phyloP scores from a whole-genome alignment of 2,888 invertebrate species.

The Carpatolechia fugitivella region DNA sequence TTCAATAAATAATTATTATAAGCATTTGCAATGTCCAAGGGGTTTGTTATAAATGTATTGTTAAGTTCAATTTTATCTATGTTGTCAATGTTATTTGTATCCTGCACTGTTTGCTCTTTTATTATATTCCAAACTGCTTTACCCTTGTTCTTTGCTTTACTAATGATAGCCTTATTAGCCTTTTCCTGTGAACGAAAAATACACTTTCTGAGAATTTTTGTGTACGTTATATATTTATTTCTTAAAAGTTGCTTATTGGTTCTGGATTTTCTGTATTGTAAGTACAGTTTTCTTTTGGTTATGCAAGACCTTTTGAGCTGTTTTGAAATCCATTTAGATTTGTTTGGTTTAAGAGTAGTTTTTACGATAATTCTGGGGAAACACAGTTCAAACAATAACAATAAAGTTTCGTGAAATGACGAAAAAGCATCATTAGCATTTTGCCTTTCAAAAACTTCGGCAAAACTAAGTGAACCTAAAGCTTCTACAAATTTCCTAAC shows the following conservation, averaged over 20 bases:
- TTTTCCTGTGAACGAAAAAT: background rate
- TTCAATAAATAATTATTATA: slow-evolving; percentile 2
- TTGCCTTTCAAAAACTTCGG: background rate
- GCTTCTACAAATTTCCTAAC: background rate
- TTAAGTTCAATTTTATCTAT: background rate
- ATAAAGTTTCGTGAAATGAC: background rate
- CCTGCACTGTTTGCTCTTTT: background rate
- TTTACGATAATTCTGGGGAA: background rate
- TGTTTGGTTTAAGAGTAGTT: background rate
- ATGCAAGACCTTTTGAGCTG: background rate
- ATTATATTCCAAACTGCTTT: slow-evolving; percentile 2
- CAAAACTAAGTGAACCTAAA: background rate
- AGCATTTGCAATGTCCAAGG: background rate
- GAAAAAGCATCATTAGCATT: background rate
- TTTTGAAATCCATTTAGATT: slow-evolving; percentile 7
- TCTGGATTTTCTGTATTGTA: background rate
- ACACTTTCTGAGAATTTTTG: background rate
- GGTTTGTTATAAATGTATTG: background rate
- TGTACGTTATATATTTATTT: background rate
- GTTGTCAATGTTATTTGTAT: background rate
- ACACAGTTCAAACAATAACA: background rate
- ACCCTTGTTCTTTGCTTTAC: background rate
- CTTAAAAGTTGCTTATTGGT: background rate
- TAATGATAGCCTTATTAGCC: background rate
- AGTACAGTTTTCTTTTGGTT: background rate